Evolutionary conservation across 2,113 vertebrate species (phyloP).

Genomic region (Gallinago undulata): DNA sequence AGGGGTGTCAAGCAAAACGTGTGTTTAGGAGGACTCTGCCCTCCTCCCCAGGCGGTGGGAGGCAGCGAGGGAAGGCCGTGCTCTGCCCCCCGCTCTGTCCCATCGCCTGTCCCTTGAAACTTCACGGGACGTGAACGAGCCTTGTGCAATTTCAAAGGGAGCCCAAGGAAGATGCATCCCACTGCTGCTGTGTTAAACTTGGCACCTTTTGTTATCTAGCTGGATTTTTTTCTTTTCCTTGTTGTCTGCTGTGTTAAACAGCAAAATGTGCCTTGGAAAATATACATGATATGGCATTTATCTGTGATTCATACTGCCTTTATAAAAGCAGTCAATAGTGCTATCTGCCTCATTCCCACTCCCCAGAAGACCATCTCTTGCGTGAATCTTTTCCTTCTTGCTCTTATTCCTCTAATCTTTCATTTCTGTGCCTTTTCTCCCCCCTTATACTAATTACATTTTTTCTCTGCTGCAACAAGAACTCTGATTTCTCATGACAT

Average conservation of each 20-base stretch:
- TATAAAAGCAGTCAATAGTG: neutral
- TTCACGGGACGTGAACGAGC: accelerated
- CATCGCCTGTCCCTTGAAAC: neutral
- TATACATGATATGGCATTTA: neutral
- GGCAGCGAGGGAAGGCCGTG: accelerated
- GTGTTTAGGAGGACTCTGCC: neutral
- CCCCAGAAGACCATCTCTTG: neutral
- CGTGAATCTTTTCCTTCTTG: accelerated
- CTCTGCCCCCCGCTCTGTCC: neutral
- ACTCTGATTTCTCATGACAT: neutral
- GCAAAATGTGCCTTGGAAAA: neutral
- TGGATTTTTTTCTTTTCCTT: neutral
- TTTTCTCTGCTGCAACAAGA: neutral
- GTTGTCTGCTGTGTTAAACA: neutral
- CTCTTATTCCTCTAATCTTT: neutral
- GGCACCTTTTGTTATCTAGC: neutral
- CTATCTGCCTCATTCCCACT: neutral
- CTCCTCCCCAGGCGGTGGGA: too few relatives aligned
- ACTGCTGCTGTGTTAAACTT: neutral
- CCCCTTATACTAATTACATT: neutral
- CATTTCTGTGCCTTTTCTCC: neutral
- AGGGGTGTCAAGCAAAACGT: neutral
- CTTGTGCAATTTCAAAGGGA: neutral
- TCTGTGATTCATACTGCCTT: neutral
- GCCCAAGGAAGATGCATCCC: neutral